phyloP scores from a whole-genome alignment of 2,888 invertebrate species.

The Geophilus truncorum region DNA sequence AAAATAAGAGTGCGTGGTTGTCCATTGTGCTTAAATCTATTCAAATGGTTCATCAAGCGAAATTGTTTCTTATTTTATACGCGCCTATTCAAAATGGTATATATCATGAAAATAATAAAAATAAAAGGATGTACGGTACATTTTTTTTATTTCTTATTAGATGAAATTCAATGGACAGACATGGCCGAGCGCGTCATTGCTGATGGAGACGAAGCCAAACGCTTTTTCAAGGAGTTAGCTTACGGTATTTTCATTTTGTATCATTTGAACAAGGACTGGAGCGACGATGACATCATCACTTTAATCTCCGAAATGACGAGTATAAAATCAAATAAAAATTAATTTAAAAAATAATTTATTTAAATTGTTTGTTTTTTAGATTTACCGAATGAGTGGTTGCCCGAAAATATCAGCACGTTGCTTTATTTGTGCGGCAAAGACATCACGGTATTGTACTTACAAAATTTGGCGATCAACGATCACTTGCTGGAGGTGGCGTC shows the following conservation, averaged over 20 bases:
- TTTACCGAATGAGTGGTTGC: not conserved
- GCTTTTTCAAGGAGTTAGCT: not conserved
- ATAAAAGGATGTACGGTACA: not conserved
- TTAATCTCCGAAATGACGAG: not conserved
- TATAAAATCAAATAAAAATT: not conserved
- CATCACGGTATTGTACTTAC: not conserved
- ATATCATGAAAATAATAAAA: not conserved
- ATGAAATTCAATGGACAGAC: not conserved
- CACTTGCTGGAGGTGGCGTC: not conserved
- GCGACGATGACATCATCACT: not conserved
- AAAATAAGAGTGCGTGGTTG: constrained; percentile 44
- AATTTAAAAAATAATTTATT: not conserved
- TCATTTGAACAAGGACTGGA: not conserved
- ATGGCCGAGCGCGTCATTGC: not conserved
- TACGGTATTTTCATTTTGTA: not conserved
- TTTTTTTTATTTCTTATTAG: not conserved
- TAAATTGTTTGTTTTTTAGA: not conserved
- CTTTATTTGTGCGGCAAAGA: not conserved
- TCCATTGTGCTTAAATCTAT: constrained; percentile 46
- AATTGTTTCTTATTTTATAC: constrained; percentile 46
- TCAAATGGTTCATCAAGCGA: constrained; percentile 48
- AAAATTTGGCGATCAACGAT: not conserved
- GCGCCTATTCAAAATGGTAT: constrained; percentile 45
- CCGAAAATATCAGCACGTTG: not conserved
- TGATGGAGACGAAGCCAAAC: not conserved